Base-by-base conservation (phyloP, 2,113 vertebrate genomes). In the Brachyhypopomus occidentalis region DNA sequence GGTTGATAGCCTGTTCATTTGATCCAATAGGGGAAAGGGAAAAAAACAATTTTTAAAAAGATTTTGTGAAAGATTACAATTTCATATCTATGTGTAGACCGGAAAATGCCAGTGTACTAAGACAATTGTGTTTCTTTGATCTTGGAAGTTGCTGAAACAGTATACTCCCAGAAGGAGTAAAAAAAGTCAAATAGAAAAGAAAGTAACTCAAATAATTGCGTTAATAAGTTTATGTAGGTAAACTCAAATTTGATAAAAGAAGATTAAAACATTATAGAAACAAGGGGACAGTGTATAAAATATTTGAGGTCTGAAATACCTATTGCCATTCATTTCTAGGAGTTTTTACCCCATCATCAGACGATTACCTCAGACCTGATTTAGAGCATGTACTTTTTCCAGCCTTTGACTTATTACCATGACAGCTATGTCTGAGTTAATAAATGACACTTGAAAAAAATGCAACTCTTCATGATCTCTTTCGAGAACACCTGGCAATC, bases 381-480 rank as follows among this genome's bases (percentile, higher is more conserved):
- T 75, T 77, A 81, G 20, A 27, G 56, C 70, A 55, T 55, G 70
- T 71, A 22, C 38, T 73, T 77, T 66, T 63, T 60, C 41, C 55
- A 45, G 22, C 25, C 59, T 22, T 27, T 58, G 71, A 19, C 55
- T 27, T 71, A 60, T 64, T 58, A 60, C 48, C 30, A 3, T 30
- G 30, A 45, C 23, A 62, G 72, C 41, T 17, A 34, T 60, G 64
- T 41, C 45, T 56, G 22, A 72, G 36, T 52, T 84, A 56, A 77
- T 63, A 25, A 77, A 79, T 77, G 48, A 64, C 34, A 52, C 41
- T 67, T 59, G 6, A 70, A 36, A 23, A 25, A 34, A 52, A 72
- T 75, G 34, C 75, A 76, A 48, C 30, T 27, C 56, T 75, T 75
- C 60, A 7, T 59, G 36, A 73, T 34, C 45, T 55, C 60, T 41